Evolutionary conservation across 1,140 invertebrate species (phyloP), one percentile per base, ranked within the genome.

Genomic region (Parapsyche elsis): DNA sequence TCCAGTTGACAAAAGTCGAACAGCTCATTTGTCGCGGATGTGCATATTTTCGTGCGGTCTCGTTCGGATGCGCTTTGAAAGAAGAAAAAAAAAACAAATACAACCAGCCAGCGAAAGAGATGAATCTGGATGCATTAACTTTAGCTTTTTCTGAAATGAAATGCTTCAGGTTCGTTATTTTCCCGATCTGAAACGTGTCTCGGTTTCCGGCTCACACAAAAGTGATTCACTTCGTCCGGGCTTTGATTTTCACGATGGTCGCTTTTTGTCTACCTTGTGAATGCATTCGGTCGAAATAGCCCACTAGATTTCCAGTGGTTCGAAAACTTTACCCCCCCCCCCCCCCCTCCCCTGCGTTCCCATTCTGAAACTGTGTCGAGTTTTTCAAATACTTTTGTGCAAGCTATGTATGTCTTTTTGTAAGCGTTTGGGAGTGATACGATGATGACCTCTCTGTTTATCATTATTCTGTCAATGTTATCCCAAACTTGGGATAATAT

Each of bases 191-290:
- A 53, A 53, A 53, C 70, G 21, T 24, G n/a, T 77, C 9, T 67
- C 16, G 24, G 67, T 78, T 80, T 82, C 81, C 78, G 81, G 78
- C 78, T 71, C 76, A 57, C 73, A 67, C 59, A n/a, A 16, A 23
- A 64, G 24, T 61, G 24, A 79, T 71, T 74, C 76, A 49, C 21
- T 57, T 14, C 45, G 76, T 24, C 49, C 14, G 19, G 38, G 64
- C 74, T 79, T 80, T 73, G 71, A 76, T 80, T 82, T 80, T 80
- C 75, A 19, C 38, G 67, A n/a, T 80, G 75, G 26, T 82, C 76
- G 76, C 73, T 82, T 82, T 82, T 82, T 71, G 81, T 82, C 78
- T 80, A 80, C 79, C 78, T 71, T 45, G 46, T 76, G 67, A 82
- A 80, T 67, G 78, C 81, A 80, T 70, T 38, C 0, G 81, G 74